Conservation (phyloP, 2,888 invertebrate genomes). For the Epinotia nisella region DNA sequence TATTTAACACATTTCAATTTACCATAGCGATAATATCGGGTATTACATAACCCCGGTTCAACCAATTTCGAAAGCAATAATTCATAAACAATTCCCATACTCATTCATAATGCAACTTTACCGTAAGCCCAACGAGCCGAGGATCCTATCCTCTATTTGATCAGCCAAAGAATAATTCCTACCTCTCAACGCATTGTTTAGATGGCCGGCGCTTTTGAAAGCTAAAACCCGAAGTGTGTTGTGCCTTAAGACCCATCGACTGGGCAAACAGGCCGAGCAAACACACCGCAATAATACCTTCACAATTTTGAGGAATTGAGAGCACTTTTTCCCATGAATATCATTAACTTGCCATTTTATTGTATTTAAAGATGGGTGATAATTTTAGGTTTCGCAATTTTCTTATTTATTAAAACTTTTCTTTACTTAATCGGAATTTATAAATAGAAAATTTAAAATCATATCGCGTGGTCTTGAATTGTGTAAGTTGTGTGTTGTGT, state of each 20-base stretch:
- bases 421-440: too few species aligned
- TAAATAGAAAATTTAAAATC: too few species aligned
- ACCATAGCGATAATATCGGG: not conserved
- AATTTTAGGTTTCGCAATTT: not conserved
- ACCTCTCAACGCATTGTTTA: conserved; percentile 75
- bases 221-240: conserved; percentile 84
- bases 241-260: conserved; percentile 80
- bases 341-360: conserved; percentile 54
- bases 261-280: conserved; percentile 74
- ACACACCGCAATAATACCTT: conserved; percentile 78
- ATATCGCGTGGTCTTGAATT: too few species aligned
- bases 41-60: conserved; percentile 14
- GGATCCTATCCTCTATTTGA: conserved; percentile 67
- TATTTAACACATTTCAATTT: conserved; percentile 4
- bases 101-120: conserved; percentile 43
- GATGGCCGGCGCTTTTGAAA: conserved; percentile 81
- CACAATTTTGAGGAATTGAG: conserved; percentile 80
- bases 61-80: conserved; percentile 24
- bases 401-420: not conserved
- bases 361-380: not conserved
- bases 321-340: conserved; percentile 73
- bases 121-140: conserved; percentile 63
- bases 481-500: too few species aligned
- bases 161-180: conserved; percentile 74
- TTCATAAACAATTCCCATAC: conserved; percentile 29